A percentile compares a stretch with the other conserved stretches of the same genome.
phyloP scores from a whole-genome alignment of 1,140 invertebrate genomes.

The Acromyrmex echinatior region DNA sequence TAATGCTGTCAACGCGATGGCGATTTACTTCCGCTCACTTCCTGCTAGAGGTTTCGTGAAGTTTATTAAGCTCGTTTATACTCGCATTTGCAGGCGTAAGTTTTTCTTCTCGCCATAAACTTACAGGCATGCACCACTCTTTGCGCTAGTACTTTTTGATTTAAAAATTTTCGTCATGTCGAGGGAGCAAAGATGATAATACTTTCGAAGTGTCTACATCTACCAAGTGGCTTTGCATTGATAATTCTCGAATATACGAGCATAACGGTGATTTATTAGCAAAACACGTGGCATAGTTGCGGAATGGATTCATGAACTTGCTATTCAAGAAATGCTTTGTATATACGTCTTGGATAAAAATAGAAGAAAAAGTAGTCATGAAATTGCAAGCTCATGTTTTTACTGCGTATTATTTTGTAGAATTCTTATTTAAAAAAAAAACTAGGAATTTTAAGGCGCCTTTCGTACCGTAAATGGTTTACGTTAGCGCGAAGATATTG shows the following conservation, averaged over 20 bases:
- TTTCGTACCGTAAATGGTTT: constrained; percentile 22
- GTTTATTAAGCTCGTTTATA: constrained; percentile 76
- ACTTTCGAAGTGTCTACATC: constrained; percentile 31
- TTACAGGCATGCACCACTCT: constrained; percentile 45
- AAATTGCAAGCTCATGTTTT: constrained; percentile 38
- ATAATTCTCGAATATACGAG: constrained; percentile 20
- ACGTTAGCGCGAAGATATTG: constrained; percentile 5
- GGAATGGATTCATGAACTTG: constrained; percentile 56
- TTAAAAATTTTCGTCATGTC: constrained; percentile 40
- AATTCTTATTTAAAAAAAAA: constrained; percentile 24
- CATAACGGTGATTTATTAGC: constrained; percentile 26
- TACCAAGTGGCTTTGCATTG: neutral
- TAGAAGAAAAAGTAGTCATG: neutral
- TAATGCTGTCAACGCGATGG: constrained; percentile 80
- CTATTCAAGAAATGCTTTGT: constrained; percentile 45
- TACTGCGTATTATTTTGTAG: constrained; percentile 21
- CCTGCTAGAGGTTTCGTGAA: constrained; percentile 54
- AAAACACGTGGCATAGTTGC: neutral
- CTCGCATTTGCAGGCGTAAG: neutral
- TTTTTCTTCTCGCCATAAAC: constrained; percentile 41
- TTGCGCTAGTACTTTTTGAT: neutral
- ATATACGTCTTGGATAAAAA: constrained; percentile 13
- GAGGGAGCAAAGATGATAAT: constrained; percentile 12
- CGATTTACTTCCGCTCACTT: constrained; percentile 66
- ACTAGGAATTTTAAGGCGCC: constrained; percentile 4